These are phyloP conservation scores for Porites rus DNA, from an alignment of 92 coral and sea anemone genomes.

Conservation along the genomic window DNA sequence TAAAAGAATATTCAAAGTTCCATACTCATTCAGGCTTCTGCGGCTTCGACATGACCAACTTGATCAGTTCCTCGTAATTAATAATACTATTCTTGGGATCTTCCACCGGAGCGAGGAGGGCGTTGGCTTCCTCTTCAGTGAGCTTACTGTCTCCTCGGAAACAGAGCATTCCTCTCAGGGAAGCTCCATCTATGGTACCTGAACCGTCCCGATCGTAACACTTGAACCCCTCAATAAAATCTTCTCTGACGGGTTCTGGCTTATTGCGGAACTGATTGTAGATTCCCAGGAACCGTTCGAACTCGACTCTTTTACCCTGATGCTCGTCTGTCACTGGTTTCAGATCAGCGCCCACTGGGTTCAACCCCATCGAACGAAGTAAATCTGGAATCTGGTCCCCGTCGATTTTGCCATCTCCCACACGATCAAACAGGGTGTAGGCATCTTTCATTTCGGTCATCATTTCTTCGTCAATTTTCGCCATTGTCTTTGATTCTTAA, in stretches of 20 bases:
- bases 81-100: slow-evolving; percentile 82
- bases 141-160: slow-evolving; percentile 81
- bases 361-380: slow-evolving; percentile 87
- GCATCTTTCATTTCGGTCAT: slow-evolving; percentile 85
- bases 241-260: slow-evolving; percentile 84
- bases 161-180: slow-evolving; percentile 83
- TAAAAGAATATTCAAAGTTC: background rate
- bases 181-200: slow-evolving; percentile 88
- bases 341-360: slow-evolving; percentile 85
- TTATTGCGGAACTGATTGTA: slow-evolving; percentile 81
- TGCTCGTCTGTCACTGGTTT: slow-evolving; percentile 74
- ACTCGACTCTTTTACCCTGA: slow-evolving; percentile 70
- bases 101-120: slow-evolving; percentile 80
- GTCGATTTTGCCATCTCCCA: slow-evolving; percentile 87
- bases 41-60: slow-evolving; percentile 88
- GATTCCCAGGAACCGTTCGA: slow-evolving; percentile 82
- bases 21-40: slow-evolving; percentile 27
- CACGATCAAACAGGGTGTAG: slow-evolving; percentile 80
- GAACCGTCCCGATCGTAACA: slow-evolving; percentile 95
- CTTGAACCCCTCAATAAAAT: slow-evolving; percentile 93
- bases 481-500: slow-evolving; percentile 15
- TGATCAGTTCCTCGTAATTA: slow-evolving; percentile 92
- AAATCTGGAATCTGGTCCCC: slow-evolving; percentile 73
- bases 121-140: slow-evolving; percentile 81
- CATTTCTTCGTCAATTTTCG: slow-evolving; percentile 70